Evolutionary conservation across 2,113 vertebrate genomes (phyloP).

Genomic region (Trichechus manatus): DNA sequence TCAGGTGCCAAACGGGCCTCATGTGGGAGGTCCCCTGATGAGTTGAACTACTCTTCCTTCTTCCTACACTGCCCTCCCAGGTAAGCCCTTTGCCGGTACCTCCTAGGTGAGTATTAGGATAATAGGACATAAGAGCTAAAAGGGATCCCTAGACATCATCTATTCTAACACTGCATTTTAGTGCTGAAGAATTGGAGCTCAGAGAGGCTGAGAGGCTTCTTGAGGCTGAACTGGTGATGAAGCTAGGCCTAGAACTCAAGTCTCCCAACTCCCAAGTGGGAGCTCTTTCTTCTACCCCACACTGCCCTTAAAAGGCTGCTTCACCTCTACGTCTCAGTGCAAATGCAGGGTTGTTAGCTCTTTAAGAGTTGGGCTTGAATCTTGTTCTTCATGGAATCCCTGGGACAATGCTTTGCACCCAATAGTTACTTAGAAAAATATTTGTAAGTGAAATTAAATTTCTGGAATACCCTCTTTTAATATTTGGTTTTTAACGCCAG

Average conservation of each 20-base stretch:
- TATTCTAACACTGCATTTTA: not conserved
- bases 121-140: not conserved
- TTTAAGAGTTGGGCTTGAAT: not conserved
- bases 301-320: not conserved
- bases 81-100: not conserved
- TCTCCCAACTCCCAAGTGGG: not conserved
- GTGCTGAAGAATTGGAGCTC: not conserved
- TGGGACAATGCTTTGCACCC: not conserved
- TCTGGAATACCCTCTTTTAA: not conserved
- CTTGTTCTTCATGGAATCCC: not conserved
- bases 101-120: not conserved
- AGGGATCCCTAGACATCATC: not conserved
- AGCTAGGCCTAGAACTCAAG: not conserved
- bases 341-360: not conserved
- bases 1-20: not conserved
- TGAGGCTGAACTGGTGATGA: not conserved
- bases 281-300: not conserved
- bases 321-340: not conserved
- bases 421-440: not conserved
- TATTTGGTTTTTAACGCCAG: slow-evolving; percentile 2
- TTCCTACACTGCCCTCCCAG: not conserved
- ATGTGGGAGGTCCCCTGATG: not conserved
- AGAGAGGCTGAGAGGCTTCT: not conserved
- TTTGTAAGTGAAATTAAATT: not conserved
- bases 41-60: not conserved